Evolutionary conservation across 2,113 vertebrate genomes (phyloP), one percentile per base, ranked within the genome.

Genomic region (Silurus asotus): DNA sequence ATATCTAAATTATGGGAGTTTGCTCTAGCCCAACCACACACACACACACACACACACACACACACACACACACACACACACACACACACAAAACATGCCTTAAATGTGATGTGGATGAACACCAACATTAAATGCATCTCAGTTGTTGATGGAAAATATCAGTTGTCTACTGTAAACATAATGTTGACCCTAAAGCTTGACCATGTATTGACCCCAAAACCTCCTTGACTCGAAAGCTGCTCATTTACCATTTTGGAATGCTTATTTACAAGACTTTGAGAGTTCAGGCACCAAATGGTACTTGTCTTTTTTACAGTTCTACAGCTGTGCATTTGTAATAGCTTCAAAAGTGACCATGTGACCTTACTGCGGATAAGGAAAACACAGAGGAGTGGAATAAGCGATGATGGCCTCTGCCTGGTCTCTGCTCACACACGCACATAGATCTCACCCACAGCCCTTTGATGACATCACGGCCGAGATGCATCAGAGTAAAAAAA

Each of bases 301-400:
- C 51, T 45, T 8, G 2, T 10, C 11, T 17, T 48, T 48, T 53
- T 49, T 61, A 19, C 70, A 62, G 23, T 75, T 51, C 70, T 25
- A 17, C 55, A 84, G 82, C 58, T 61, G 45, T 84, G 69, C 37
- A 61, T 51, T 49, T 84, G 23, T 75, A 61, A 59, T 9, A 19
- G 11, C 67, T 83, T 5, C 37, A 62, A 75, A 84, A 84, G 55
- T 51, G 55, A 84, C 28, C 70, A 75, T 75, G 58, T 61, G 45
- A 61, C 45, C 2, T 84, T 61, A 62, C 56, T 51, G 70, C 14
- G 70, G 82, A 20, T 84, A 75, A 3, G n/a, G 49, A 84, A 61
- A 84, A 84, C 58, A 59, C 53, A 37, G 56, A n/a, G 67, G 65
- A 49, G 62, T 75, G 69, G n/a, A 62, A 25, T 51, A 28, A 62